Percentiles rank a stretch among this genome's conserved stretches.
phyloP scores from a whole-genome alignment of 1,140 invertebrate genomes.

The Caenorhabditis inopinata region DNA sequence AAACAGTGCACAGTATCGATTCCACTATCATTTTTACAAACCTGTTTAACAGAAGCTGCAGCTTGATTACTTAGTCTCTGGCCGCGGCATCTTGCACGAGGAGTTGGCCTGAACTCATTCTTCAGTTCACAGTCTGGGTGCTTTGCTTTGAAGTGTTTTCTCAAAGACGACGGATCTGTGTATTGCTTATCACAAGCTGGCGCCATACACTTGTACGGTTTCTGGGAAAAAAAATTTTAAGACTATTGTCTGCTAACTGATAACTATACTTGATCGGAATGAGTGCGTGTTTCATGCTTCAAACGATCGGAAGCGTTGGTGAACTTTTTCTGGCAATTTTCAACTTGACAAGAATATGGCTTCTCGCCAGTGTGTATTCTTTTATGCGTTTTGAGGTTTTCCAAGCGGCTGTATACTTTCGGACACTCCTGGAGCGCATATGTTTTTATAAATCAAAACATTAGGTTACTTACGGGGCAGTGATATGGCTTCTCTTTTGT shows the following conservation, averaged over 20 bases:
- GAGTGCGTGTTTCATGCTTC: conserved; percentile 96
- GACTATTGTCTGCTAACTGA: not conserved
- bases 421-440: conserved; percentile 78
- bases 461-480: conserved; percentile 82
- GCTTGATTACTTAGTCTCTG: no score
- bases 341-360: conserved; percentile 93
- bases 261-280: conserved; percentile 76
- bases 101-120: no score
- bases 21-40: no score
- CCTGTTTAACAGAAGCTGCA: no score
- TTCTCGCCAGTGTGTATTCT: conserved; percentile 86
- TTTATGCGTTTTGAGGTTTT: conserved; percentile 96
- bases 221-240: conserved; percentile 71
- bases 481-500: conserved; percentile 98
- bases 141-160: conserved; percentile 96
- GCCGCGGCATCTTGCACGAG: no score
- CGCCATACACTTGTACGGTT: conserved; percentile 96
- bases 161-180: conserved; percentile 87
- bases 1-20: no score
- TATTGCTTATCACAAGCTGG: conserved; percentile 95
- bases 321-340: conserved; percentile 92
- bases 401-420: conserved; percentile 92
- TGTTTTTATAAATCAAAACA: not conserved
- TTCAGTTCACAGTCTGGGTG: no score
- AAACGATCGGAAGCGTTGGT: conserved; percentile 96